phyloP scores from a whole-genome alignment of 2,888 invertebrate genomes.

The Eupithecia centaureata region DNA sequence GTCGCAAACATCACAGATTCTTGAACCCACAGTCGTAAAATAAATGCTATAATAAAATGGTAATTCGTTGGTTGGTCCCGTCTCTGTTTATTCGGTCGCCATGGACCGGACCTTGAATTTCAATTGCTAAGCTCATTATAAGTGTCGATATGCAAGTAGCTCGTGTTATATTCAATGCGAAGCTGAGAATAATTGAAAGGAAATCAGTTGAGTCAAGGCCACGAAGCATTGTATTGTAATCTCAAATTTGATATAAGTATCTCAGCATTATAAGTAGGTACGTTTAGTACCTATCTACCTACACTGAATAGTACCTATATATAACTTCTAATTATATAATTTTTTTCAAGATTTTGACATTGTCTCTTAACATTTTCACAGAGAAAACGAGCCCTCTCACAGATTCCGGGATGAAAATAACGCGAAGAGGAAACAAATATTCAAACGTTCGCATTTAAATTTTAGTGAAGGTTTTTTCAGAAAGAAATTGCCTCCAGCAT shows the following conservation, averaged over 20 bases:
- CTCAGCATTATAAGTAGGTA: not conserved
- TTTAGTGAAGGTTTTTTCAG: no score
- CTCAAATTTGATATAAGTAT: not conserved
- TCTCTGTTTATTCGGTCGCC: not conserved
- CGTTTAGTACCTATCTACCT: no score
- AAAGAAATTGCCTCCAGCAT: no score
- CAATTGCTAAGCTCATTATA: not conserved
- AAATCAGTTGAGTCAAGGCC: not conserved
- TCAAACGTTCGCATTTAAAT: no score
- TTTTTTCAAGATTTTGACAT: no score
- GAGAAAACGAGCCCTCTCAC: no score
- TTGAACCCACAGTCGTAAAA: constrained; percentile 7
- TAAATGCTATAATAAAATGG: constrained; percentile 7
- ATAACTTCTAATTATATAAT: no score
- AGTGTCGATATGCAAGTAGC: not conserved
- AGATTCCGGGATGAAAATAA: no score
- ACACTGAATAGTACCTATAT: no score
- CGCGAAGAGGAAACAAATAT: no score
- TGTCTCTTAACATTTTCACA: no score
- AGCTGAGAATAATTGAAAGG: not conserved
- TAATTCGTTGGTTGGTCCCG: not conserved
- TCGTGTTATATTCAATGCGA: not conserved
- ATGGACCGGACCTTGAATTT: constrained; percentile 3
- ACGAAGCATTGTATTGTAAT: not conserved
- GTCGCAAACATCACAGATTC: not conserved